Base-by-base conservation (phyloP, 2,797 vertebrate genomes). In the Leptoclinus maculatus region DNA sequence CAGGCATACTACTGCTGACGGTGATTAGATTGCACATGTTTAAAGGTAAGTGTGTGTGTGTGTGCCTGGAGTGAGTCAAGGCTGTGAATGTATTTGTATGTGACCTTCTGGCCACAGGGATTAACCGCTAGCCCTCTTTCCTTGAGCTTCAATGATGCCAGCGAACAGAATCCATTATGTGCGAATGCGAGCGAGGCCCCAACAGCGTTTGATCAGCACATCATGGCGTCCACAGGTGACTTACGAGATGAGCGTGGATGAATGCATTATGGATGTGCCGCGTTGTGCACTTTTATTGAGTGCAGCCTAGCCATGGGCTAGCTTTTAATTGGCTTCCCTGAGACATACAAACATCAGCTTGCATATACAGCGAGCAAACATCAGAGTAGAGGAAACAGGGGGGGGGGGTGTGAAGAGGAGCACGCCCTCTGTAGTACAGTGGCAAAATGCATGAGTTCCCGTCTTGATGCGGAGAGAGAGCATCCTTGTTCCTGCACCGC, bases 271-370 rank as follows among this genome's bases (percentile, higher is more conserved):
- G 80, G 74, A 83, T 85, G 71, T 79, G 82, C 88, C 85, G 87
- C 21, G 70, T 89, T 79, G 66, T 76, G 74, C 80, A 49, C 87
- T 88, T 90, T 88, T 80, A 83, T 89, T 60, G 21, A 63, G 82
- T 54, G 81, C 85, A 80, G 74, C 67, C n/a, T 87, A 89, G 90
- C 93, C 89, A 90, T n/a, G 8, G 90, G 90, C 89, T 81, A 91
- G 84, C 87, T 92, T 93, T 94, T 93, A 94, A 94, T 94, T 93
- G 91, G 91, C 84, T 91, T 88, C 91, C 82, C 78, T 68, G 79
- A 88, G 89, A 91, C 87, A 86, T 84, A 87, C 85, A 92, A 92
- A 91, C 91, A 91, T 87, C 84, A 85, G 79, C 85, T 80, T 21
- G 60, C 66, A 85, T 90, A 87, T 84, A 88, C 72, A 78, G 83